Evolutionary conservation across 2,797 vertebrate species (phyloP).

Genomic region (Lerista edwardsae): DNA sequence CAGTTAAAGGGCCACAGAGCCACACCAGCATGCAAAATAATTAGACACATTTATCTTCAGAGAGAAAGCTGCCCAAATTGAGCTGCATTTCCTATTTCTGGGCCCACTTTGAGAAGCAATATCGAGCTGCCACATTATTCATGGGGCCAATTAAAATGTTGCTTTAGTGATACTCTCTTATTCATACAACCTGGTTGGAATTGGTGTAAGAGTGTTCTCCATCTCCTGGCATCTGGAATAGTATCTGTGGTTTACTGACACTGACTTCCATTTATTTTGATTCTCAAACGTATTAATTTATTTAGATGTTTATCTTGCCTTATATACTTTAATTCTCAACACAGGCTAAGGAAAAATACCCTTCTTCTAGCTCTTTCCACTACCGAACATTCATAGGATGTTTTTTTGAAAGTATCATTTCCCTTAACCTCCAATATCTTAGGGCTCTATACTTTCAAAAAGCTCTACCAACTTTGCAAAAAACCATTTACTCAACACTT

Average conservation of each 20-base stretch:
- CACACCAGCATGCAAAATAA: constrained; percentile 48
- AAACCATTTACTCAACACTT: no score
- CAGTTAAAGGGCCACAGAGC: constrained; percentile 56
- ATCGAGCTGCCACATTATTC: constrained; percentile 48
- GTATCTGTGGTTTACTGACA: constrained; percentile 7
- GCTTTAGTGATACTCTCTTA: background rate
- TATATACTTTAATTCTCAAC: background rate
- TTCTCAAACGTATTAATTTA: background rate
- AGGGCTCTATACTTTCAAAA: no score
- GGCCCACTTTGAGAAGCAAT: constrained; percentile 40
- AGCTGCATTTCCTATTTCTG: constrained; percentile 45
- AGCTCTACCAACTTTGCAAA: no score
- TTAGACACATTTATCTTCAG: constrained; percentile 57
- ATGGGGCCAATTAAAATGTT: constrained; percentile 33
- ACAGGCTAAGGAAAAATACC: background rate
- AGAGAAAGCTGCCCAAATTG: constrained; percentile 54
- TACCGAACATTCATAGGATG: background rate
- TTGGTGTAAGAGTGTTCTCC: constrained; percentile 22
- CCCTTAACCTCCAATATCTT: no score
- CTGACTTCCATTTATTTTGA: constrained; percentile 35
- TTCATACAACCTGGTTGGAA: constrained; percentile 30
- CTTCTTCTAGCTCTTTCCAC: background rate
- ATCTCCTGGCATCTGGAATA: constrained; percentile 9
- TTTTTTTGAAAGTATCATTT: no score
- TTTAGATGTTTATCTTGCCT: background rate